phyloP scores from a whole-genome alignment of 2,113 vertebrate species.

The Atractosteus spatula region DNA sequence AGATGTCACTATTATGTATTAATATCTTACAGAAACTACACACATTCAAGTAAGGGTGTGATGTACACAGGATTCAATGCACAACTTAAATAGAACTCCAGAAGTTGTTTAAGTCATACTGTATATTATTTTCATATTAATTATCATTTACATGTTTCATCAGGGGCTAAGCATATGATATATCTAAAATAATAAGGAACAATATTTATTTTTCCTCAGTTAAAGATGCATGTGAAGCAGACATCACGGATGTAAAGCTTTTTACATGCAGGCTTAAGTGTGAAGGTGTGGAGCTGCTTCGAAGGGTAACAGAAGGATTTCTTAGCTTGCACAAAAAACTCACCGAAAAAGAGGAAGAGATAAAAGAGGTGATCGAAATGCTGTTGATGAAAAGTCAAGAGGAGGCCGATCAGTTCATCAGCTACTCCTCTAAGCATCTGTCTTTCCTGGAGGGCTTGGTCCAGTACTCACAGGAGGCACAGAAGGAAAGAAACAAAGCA shows the following conservation, averaged over 20 bases:
- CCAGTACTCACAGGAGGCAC: conserved; percentile 55
- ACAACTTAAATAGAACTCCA: too few species aligned
- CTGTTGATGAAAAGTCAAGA: conserved; percentile 49
- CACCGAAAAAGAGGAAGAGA: conserved; percentile 47
- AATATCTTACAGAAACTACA: background rate
- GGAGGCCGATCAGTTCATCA: conserved; percentile 49
- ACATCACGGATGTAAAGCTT: conserved; percentile 56
- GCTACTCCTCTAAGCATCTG: conserved; percentile 35
- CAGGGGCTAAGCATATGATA: too few species aligned
- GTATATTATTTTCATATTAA: too few species aligned
- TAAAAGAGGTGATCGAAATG: conserved; percentile 58
- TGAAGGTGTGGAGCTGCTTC: conserved; percentile 46
- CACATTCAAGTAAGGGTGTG: background rate
- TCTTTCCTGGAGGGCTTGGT: conserved; percentile 53
- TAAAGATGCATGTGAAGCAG: conserved; percentile 47
- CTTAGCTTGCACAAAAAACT: conserved; percentile 47
- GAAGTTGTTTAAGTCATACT: too few species aligned
- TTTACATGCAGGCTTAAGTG: conserved; percentile 52
- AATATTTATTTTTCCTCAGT: conserved; percentile 46
- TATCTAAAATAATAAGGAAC: background rate
- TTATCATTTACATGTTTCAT: too few species aligned
- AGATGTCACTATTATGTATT: background rate
- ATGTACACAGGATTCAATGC: too few species aligned
- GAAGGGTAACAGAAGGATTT: conserved; percentile 56
- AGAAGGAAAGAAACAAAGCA: conserved; percentile 53